Conservation (phyloP, 2,888 invertebrate genomes). For the Drosophila emarginata region DNA sequence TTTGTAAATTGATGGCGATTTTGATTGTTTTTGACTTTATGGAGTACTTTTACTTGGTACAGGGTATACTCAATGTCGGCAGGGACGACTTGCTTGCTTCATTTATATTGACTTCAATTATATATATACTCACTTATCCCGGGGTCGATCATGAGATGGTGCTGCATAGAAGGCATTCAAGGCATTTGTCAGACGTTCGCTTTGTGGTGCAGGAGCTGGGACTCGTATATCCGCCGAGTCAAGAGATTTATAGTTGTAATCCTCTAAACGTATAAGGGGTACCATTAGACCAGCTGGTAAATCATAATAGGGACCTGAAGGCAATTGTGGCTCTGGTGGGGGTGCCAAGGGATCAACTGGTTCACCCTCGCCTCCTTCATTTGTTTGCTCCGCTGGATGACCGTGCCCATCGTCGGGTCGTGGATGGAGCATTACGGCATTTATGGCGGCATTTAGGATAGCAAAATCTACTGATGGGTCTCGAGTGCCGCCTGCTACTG, state of each 20-base stretch:
- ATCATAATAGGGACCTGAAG: slow-evolving; percentile 97
- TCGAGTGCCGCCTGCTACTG: slow-evolving; percentile 8
- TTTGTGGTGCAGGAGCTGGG: slow-evolving; percentile 97
- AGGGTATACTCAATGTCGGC: too few species aligned
- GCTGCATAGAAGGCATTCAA: slow-evolving; percentile 98
- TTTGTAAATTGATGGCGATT: too few species aligned
- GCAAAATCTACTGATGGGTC: slow-evolving; percentile 58
- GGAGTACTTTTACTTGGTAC: too few species aligned
- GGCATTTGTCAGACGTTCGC: slow-evolving; percentile 94
- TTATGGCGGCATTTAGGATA: slow-evolving; percentile 70
- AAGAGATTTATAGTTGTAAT: slow-evolving; percentile 93
- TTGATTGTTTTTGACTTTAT: too few species aligned
- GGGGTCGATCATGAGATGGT: slow-evolving; percentile 96
- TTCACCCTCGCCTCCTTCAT: slow-evolving; percentile 49
- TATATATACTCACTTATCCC: slow-evolving; percentile 88
- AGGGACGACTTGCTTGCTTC: too few species aligned
- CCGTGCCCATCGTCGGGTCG: slow-evolving; percentile 29
- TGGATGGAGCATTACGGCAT: slow-evolving; percentile 60
- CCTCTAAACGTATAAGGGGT: slow-evolving; percentile 96
- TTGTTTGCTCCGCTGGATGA: slow-evolving; percentile 22
- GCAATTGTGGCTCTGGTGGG: slow-evolving; percentile 88
- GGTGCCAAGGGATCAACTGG: slow-evolving; percentile 59
- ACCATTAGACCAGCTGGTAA: slow-evolving; percentile 99
- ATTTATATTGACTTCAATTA: neutral
- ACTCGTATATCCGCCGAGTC: slow-evolving; percentile 95